Evolutionary conservation across 2,888 invertebrate species (phyloP).

Genomic region (Acleris literana): DNA sequence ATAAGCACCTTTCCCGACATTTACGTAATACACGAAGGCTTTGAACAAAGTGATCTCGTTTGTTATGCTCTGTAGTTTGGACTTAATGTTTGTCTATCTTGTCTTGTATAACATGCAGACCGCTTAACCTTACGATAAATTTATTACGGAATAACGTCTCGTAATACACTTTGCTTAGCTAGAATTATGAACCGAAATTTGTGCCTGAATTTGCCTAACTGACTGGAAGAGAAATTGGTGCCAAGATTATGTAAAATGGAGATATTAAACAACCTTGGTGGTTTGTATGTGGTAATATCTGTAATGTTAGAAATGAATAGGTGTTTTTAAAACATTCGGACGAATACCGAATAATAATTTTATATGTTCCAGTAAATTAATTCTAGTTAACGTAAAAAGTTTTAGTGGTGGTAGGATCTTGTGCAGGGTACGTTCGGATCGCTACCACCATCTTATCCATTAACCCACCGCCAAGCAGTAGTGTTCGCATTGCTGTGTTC

Average conservation of each 20-base stretch:
- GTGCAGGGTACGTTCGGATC: no score
- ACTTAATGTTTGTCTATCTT: not conserved
- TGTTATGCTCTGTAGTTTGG: not conserved
- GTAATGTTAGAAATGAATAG: no score
- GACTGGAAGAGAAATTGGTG: not conserved
- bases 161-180: slow-evolving; percentile 2
- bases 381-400: no score
- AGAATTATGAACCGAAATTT: slow-evolving; percentile 19
- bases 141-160: slow-evolving; percentile 6
- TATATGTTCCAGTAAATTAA: no score
- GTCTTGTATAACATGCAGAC: slow-evolving; percentile 10
- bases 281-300: not conserved
- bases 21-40: not conserved
- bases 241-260: not conserved
- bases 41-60: not conserved
- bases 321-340: no score
- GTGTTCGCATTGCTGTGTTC: no score
- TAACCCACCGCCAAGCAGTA: no score
- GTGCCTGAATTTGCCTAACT: slow-evolving; percentile 10
- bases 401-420: no score
- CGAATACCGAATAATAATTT: no score
- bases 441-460: no score
- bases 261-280: not conserved
- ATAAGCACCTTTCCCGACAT: not conserved
- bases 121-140: slow-evolving; percentile 9